Evolutionary conservation across 2,797 vertebrate genomes (phyloP).

Genomic region (Spondyliosoma cantharus): DNA sequence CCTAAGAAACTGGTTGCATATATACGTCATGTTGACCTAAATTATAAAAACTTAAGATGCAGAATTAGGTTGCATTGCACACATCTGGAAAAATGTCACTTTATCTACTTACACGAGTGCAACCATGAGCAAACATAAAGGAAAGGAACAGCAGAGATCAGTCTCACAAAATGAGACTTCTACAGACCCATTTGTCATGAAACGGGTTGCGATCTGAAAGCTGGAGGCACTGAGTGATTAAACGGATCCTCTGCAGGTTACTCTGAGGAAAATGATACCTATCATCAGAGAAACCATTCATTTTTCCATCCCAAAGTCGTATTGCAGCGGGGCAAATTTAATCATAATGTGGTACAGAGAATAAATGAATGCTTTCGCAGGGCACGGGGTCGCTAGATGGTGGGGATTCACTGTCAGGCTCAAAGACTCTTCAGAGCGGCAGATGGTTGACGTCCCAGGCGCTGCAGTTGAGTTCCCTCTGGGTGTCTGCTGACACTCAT

Average conservation of each 20-base stretch:
- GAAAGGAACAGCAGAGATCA: not conserved
- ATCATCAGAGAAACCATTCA: not conserved
- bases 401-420: not conserved
- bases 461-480: not conserved
- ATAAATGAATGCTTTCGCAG: not conserved
- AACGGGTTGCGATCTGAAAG: not conserved
- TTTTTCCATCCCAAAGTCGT: not conserved
- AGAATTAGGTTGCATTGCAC: not conserved
- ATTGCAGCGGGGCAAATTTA: not conserved
- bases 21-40: not conserved
- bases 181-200: conserved; percentile 3
- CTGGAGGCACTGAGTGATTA: conserved; percentile 9
- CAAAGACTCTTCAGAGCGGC: not conserved
- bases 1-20: not conserved
- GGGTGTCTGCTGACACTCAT: not conserved
- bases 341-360: not conserved
- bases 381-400: not conserved
- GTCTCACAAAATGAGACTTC: not conserved
- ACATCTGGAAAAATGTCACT: not conserved
- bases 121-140: not conserved
- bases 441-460: not conserved
- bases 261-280: not conserved
- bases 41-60: not conserved
- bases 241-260: conserved; percentile 11
- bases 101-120: not conserved